These are phyloP conservation scores for Porites rus DNA, from an alignment of 92 coral and sea anemone genomes.

Conservation along the genomic window DNA sequence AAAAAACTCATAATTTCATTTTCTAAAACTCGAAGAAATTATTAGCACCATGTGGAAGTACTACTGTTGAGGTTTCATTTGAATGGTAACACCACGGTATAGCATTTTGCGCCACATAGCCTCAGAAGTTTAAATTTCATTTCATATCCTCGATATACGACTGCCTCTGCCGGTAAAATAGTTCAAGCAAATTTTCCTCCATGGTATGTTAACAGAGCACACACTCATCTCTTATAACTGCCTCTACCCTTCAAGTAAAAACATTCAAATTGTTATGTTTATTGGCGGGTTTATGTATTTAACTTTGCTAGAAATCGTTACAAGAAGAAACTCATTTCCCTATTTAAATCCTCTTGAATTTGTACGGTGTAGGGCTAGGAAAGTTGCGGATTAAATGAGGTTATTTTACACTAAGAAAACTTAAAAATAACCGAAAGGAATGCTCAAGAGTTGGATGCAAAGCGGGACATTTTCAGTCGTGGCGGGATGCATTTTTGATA, in stretches of 20 bases:
- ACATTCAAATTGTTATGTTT: constrained; percentile 14
- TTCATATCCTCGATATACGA: no score
- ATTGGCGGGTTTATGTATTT: constrained; percentile 12
- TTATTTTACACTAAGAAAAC: not conserved
- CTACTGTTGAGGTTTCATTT: no score
- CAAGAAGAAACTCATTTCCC: not conserved
- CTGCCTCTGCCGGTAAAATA: no score
- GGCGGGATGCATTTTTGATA: not conserved
- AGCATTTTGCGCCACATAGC: no score
- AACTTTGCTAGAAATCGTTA: not conserved
- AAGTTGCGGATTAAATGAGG: not conserved
- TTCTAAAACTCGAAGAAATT: no score
- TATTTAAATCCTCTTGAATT: not conserved
- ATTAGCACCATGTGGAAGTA: no score
- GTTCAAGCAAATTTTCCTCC: no score
- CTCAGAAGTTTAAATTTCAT: no score
- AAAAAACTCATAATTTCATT: no score
- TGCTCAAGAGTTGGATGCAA: not conserved
- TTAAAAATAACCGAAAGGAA: not conserved
- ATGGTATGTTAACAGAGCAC: no score
- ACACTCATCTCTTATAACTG: not conserved
- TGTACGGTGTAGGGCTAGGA: not conserved
- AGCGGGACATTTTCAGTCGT: not conserved
- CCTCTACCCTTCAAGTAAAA: constrained; percentile 10
- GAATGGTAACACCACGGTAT: no score